Evolutionary conservation across 2,113 vertebrate species (phyloP).

Genomic region (Pygoscelis adeliae): DNA sequence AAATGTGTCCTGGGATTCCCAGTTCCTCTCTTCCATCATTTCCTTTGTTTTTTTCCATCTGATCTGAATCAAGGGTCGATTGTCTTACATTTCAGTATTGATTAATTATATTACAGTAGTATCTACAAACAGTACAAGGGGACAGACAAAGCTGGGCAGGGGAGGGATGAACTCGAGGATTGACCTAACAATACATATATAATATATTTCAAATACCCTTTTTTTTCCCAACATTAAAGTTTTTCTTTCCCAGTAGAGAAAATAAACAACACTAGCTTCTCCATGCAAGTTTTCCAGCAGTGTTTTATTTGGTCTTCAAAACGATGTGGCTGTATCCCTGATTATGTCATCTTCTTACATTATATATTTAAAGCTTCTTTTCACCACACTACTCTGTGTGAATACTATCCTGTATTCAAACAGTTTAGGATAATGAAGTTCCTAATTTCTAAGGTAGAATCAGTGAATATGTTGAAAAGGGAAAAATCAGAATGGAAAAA

Average conservation of each 20-base stretch:
- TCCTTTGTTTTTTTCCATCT: neutral
- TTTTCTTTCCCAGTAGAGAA: neutral
- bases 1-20: neutral
- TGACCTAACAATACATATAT: neutral
- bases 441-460: neutral
- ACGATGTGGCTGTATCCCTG: no score
- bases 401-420: neutral
- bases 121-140: neutral
- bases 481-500: constrained; percentile 3
- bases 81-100: neutral
- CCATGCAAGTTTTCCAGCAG: neutral
- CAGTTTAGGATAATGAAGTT: neutral
- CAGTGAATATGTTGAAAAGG: neutral
- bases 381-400: no score
- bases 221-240: neutral
- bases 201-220: neutral
- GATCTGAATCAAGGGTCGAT: neutral
- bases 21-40: neutral
- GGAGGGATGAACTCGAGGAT: neutral
- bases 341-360: no score
- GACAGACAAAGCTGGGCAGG: neutral
- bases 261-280: neutral
- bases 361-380: no score
- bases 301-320: no score
- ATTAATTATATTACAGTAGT: neutral